These are phyloP conservation scores for Sylvia borin DNA, from an alignment of 2,797 vertebrate genomes.

Conservation along the genomic window DNA sequence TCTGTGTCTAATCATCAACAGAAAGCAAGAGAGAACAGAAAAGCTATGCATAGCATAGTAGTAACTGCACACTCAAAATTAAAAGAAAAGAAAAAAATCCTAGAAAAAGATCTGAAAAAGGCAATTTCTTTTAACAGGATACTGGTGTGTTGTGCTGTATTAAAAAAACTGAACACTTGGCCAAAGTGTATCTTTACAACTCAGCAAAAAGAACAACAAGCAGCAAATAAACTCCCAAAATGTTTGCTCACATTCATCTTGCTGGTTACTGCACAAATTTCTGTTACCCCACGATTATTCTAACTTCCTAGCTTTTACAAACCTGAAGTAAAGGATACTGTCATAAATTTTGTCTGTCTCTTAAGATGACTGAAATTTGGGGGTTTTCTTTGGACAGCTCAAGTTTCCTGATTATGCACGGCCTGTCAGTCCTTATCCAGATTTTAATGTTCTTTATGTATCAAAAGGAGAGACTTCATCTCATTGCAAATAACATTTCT, in stretches of 20 bases:
- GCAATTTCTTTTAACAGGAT: not conserved
- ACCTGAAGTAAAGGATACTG: not conserved
- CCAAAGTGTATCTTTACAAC: not conserved
- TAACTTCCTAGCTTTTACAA: not conserved
- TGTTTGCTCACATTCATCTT: not conserved
- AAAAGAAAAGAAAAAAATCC: not conserved
- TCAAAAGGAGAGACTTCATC: not conserved
- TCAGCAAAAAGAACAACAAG: not conserved
- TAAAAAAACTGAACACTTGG: not conserved
- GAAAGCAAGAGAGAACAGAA: not conserved
- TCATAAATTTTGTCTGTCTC: not conserved
- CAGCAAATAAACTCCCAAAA: not conserved
- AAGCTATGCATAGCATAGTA: not conserved
- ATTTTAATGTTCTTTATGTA: not conserved
- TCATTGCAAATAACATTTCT: not conserved
- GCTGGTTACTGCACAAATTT: not conserved
- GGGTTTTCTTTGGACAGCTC: not conserved
- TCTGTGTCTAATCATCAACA: not conserved
- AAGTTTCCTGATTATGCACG: not conserved
- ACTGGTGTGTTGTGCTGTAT: not conserved
- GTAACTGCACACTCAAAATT: not conserved
- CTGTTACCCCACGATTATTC: not conserved
- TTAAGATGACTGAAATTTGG: not conserved
- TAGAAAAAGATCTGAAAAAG: not conserved
- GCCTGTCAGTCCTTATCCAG: not conserved